Conservation (phyloP, 2,797 vertebrate species). For the Bucorvus abyssinicus region DNA sequence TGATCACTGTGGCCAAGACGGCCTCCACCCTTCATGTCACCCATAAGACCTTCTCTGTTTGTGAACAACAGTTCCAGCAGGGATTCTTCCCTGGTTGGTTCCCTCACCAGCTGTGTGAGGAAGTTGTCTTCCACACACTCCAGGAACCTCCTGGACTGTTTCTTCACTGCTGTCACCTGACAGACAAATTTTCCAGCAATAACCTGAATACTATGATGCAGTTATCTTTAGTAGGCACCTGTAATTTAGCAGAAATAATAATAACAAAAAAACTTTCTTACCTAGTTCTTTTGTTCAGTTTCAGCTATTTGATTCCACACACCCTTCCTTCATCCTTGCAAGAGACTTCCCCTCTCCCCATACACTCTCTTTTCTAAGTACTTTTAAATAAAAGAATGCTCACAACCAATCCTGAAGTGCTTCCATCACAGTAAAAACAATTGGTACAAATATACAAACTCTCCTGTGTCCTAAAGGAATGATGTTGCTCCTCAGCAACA, state of each 20-base stretch:
- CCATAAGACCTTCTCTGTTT: too few species aligned
- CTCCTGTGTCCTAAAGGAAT: background rate
- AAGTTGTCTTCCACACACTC: too few species aligned
- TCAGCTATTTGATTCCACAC: background rate
- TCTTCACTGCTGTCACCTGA: background rate
- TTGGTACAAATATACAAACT: background rate
- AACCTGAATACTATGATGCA: background rate
- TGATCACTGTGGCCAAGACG: too few species aligned
- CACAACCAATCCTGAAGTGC: background rate
- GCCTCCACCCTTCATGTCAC: too few species aligned
- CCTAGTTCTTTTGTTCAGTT: background rate
- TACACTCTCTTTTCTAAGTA: background rate
- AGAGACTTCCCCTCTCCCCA: background rate
- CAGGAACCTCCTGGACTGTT: too few species aligned
- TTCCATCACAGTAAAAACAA: background rate
- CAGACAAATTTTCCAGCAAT: background rate
- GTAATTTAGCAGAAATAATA: background rate
- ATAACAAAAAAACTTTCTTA: background rate
- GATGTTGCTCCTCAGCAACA: background rate
- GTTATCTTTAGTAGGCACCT: background rate
- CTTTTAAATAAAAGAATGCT: background rate
- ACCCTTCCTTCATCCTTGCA: background rate
- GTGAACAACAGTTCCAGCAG: too few species aligned
- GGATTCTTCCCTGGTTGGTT: too few species aligned
- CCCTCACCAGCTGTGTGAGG: too few species aligned